Evolutionary conservation across 35 echinoderm and acorn worm species (phyloP), one percentile per base, ranked within the genome.

Genomic region (Diadema setosum): DNA sequence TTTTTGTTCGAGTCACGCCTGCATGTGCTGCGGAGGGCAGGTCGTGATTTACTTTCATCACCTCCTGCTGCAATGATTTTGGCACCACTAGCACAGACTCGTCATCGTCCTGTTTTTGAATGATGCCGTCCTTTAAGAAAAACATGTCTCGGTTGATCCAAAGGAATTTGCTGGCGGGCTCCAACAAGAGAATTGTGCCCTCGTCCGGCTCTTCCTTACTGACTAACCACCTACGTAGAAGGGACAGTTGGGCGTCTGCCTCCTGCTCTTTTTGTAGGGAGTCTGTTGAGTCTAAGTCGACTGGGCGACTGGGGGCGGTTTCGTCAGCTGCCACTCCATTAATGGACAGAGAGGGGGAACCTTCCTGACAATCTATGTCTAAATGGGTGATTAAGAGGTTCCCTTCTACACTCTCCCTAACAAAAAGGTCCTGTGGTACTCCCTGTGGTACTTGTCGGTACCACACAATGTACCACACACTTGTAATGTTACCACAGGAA

Each of bases 91-190:
- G 31, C 14, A 30, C 15, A 3, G 70, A 16, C 1, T 50, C 46
- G 36, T 88, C 42, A 20, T 32, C 48, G 2, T 14, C 49, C 30
- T 81, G 50, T 34, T 30, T 80, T 29, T 46, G 81, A 29, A 88
- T 45, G 16, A 80, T 80, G 27, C 70, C 86, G 6, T 46, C 45
- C 3, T 88, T 4, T 9, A 76, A 39, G 26, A 56, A 52, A 81
- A 45, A 76, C 29, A 88, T 45, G 46, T 88, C 30, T 58, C 70
- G 49, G 44, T 81, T 88, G 35, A 88, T 26, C 65, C 85, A 87
- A 5, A 40, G 49, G 25, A 29, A 27, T 23, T 87, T 87, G 27
- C 32, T 30, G 3, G 43, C 43, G 16, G 80, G 42, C 31, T 46
- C 46, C 39, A 24, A 82, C 11, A 82, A 46, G 27, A 44, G 44